Conservation (phyloP, 2,888 invertebrate genomes). For the Eledone cirrhosa region DNA sequence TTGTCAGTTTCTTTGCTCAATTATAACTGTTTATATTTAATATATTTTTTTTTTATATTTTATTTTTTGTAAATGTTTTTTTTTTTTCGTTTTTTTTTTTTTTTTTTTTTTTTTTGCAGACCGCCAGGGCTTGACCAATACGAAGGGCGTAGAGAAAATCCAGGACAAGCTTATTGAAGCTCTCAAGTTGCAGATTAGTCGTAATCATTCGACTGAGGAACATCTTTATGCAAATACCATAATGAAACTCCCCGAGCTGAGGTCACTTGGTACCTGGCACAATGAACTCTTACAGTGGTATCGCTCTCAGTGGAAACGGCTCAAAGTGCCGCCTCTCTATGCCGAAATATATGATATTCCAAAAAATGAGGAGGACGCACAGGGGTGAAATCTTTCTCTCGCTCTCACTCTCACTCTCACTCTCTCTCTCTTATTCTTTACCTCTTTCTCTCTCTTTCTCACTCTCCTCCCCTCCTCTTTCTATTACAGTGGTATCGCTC, state of each 20-base stretch:
- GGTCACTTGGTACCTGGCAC: conserved; percentile 83
- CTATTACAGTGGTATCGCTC: too few species aligned
- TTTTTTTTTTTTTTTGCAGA: conserved; percentile 70
- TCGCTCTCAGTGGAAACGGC: conserved; percentile 78
- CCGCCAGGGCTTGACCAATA: conserved; percentile 82
- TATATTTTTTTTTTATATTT: too few species aligned
- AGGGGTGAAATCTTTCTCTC: not conserved
- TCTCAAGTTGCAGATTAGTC: conserved; percentile 78
- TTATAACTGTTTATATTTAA: too few species aligned
- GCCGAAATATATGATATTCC: conserved; percentile 94
- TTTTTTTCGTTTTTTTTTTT: not conserved
- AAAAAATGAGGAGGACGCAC: conserved; percentile 49
- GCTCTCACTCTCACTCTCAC: too few species aligned
- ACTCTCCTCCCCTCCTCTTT: too few species aligned
- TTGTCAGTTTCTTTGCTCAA: too few species aligned
- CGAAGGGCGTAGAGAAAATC: conserved; percentile 80
- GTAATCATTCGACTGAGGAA: conserved; percentile 74
- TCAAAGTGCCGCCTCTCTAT: conserved; percentile 86
- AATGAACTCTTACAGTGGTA: conserved; percentile 84
- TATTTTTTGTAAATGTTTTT: too few species aligned
- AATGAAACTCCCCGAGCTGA: conserved; percentile 78
- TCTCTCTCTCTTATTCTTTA: too few species aligned
- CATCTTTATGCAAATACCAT: conserved; percentile 72
- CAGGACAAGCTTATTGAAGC: conserved; percentile 87
- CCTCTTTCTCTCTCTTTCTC: too few species aligned